These are phyloP conservation scores for Drosophila infuscata DNA, from an alignment of 2,888 invertebrate species.

Conservation along the genomic window DNA sequence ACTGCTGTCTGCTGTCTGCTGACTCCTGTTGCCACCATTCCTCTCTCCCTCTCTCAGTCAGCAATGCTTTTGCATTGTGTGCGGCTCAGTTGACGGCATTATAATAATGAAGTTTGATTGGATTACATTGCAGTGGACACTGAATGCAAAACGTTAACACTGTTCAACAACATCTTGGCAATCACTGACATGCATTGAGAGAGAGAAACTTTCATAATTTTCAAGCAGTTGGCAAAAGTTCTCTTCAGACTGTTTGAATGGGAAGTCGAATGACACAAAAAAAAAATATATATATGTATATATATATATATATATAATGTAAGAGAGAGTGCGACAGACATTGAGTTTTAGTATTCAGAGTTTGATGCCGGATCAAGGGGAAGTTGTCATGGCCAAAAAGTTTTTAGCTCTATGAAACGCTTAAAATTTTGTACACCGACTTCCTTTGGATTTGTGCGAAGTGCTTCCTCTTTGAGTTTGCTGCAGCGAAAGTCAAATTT, in stretches of 20 bases:
- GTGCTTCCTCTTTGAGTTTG: conserved; percentile 56
- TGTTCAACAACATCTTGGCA: conserved; percentile 62
- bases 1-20: not conserved
- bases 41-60: conserved; percentile 5
- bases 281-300: not conserved
- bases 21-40: not conserved
- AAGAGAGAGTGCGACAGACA: not conserved
- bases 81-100: conserved; percentile 73
- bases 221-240: conserved; percentile 71
- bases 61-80: conserved; percentile 51
- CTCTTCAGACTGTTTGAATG: conserved; percentile 20
- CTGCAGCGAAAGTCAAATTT: conserved; percentile 48
- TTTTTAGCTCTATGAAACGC: conserved; percentile 70
- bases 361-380: conserved; percentile 70
- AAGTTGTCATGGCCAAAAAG: conserved; percentile 77
- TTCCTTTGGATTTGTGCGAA: conserved; percentile 68
- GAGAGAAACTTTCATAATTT: conserved; percentile 74
- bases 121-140: conserved; percentile 76
- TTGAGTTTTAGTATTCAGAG: conserved; percentile 42
- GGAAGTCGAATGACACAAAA: not conserved
- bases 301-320: too few species aligned
- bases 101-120: conserved; percentile 78
- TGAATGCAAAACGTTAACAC: conserved; percentile 77
- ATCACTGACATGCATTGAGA: conserved; percentile 54
- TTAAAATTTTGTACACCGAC: conserved; percentile 76